Conservation (phyloP, 2,113 vertebrate genomes). For the Stegostoma tigrinum region DNA sequence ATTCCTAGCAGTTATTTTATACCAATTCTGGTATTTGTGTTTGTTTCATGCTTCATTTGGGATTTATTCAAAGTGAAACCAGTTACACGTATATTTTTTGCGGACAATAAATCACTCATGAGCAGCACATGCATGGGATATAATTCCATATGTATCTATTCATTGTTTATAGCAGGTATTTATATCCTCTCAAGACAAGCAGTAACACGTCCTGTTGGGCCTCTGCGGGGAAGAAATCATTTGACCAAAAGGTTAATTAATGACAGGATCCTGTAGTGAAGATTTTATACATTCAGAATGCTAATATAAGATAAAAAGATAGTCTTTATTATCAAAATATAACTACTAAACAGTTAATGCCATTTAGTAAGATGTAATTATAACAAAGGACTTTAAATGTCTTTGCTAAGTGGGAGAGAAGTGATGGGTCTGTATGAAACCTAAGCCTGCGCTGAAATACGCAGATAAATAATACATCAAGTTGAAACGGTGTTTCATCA, state of each 20-base stretch:
- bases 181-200: not conserved
- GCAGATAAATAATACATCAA: too few relatives aligned
- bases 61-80: not conserved
- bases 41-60: slow-evolving; percentile 13
- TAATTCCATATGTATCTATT: slow-evolving; percentile 30
- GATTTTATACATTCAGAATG: not conserved
- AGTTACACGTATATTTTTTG: not conserved
- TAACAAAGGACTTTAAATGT: not conserved
- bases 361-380: not conserved
- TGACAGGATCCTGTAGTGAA: not conserved
- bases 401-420: not conserved
- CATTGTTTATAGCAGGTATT: slow-evolving; percentile 7
- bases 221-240: not conserved
- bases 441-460: not conserved
- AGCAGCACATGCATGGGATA: not conserved
- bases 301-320: not conserved
- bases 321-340: not conserved
- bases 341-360: not conserved
- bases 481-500: too few relatives aligned
- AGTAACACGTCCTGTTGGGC: not conserved
- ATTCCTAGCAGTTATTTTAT: not conserved
- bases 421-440: not conserved
- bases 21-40: not conserved
- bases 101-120: not conserved
- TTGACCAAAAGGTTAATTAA: slow-evolving; percentile 16